Base-by-base conservation (phyloP, 53 echinoderm and acorn worm species). In the Temnopleurus reevesii region DNA sequence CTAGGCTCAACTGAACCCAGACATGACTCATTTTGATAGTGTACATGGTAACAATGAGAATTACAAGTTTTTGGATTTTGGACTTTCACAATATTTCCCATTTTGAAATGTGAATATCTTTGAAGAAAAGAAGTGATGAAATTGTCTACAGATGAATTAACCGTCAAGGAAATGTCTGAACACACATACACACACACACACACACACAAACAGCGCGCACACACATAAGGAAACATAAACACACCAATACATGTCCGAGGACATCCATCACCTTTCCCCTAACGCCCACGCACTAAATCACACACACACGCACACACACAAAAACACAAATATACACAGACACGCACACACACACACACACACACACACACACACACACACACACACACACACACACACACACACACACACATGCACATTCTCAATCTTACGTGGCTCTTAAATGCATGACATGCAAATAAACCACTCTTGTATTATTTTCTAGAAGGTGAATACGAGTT, bases 1-100 rank as follows among this genome's bases (percentile, higher is more conserved):
- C 38, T 71, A 71, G 23, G 71, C 38, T 71, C 23, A 19, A 41
- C 36, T 71, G 71, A 41, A 38, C 41, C 8, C 23, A n/a, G 71
- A 41, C 71, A n/a, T 71, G 71, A 71, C 71, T 71, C 71, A 71
- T 71, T 34, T 41, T 21, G 41, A 19, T 8, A 71, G n/a, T 71
- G 66, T 41, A 10, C 41, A n/a, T 61, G 9, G 61, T 30, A 31
- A 2, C 21, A 12, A 66, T n/a, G 19, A 66, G 5, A 17, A 66
- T 23, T 15, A 12, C 21, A 3, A 18, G 24, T 4, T 4, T n/a
- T 56, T 24, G 24, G 7, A 56, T 63, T 34, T 4, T 63, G 0
- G 2, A 63, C 15, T 17, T 2, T 33, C 30, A 63, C 30, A 63
- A 63, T n/a, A 57, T n/a, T 4, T 12, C 17, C 31, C 12, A 15